Evolutionary conservation across 1,140 invertebrate species (phyloP), one percentile per base, ranked within the genome.

Genomic region (Cyclargus thomasi): DNA sequence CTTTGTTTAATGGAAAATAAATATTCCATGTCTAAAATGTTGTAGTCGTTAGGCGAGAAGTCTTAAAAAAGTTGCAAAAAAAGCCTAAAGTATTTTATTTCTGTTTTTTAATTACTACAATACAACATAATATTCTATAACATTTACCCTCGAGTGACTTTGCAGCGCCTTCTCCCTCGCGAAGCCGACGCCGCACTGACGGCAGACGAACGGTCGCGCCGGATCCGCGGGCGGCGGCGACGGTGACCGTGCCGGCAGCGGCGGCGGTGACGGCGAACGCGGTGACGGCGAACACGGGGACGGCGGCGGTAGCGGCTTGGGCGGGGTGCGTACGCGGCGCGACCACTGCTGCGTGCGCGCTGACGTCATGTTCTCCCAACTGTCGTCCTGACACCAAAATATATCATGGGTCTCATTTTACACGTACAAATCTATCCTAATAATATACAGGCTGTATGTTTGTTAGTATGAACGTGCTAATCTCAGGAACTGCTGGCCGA

Each of bases 81-180:
- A n/a, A n/a, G n/a, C n/a, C n/a, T n/a, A n/a, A n/a, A n/a, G n/a
- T n/a, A n/a, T n/a, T n/a, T n/a, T n/a, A n/a, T n/a, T n/a, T n/a
- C n/a, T n/a, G n/a, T n/a, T n/a, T n/a, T n/a, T n/a, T n/a, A n/a
- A n/a, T n/a, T n/a, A n/a, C n/a, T n/a, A n/a, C n/a, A n/a, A n/a
- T n/a, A n/a, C n/a, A n/a, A n/a, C n/a, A n/a, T n/a, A n/a, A n/a
- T n/a, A n/a, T n/a, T n/a, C n/a, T n/a, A 29, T 29, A 29, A 4
- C 6, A 29, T 29, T 29, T 67, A 94, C 92, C 79, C 93, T 92
- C 0, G 91, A 82, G 80, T 96, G 95, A 1, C 95, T 95, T 18
- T 94, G 93, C 1, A 96, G 80, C 2, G 95, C 95, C 78, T 96
- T 96, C 79, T 96, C 95, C 29, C 95, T 91, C 0, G 95, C 95